Evolutionary conservation across 2,888 invertebrate species (phyloP), one percentile per base, ranked within the genome.

Genomic region (Aleiodes testaceus): DNA sequence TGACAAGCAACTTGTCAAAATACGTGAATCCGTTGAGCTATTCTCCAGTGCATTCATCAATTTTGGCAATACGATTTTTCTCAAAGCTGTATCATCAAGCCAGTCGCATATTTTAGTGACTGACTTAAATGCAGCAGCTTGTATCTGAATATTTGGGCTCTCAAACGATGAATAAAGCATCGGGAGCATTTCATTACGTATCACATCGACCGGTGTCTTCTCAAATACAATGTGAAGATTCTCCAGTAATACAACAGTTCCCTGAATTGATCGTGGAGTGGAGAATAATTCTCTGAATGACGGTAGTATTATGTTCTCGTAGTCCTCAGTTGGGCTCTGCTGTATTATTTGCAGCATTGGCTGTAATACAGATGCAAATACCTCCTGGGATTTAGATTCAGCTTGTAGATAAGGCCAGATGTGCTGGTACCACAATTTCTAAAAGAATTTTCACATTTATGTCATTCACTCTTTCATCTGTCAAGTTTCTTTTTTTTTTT

Each of bases 391-490:
- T 81, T 92, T 92, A 88, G 97, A 92, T 87, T 98, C 97, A 78
- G 93, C 91, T 83, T 94, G 93, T 74, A 98, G 89, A 79, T 93
- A 93, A 44, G 97, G 97, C 94, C 97, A 97, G 63, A 98, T 93
- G 87, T 96, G 96, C 87, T 95, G 95, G 91, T 96, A 97, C 91
- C 97, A 95, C 66, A 98, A 90, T 94, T 97, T 98, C 98, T 98
- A 90, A 66, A 89, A 88, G 75, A 77, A 44, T n/a, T 42, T 16
- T 44, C 26, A 52, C 49, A 45, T 22, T 45, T 18, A 53, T 12
- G 9, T 7, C n/a, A n/a, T 11, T 36, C 18, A 30, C 20, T 66
- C 30, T 42, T 20, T 50, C 18, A 53, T 18, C 26, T 20, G 12
- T 55, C 50, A 1, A 12, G 66, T 69, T 49, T 70, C 53, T 42